Base-by-base conservation (phyloP, 2,113 vertebrate genomes). In the Ameiurus melas region DNA sequence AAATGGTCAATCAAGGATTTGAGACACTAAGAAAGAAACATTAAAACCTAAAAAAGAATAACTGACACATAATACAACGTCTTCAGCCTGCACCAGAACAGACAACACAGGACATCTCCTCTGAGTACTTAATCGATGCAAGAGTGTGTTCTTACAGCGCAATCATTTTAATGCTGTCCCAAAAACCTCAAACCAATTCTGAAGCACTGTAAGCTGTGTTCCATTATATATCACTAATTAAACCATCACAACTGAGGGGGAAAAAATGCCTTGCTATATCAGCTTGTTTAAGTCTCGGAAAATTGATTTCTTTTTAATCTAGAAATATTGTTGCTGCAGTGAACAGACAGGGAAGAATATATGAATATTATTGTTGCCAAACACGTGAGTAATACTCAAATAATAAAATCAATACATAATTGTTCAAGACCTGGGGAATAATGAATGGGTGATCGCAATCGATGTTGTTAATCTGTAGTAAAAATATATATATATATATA, bases 121-220 rank as follows among this genome's bases (percentile, higher is more conserved):
- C 79, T 75, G 86, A 87, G 80, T 27, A 75, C 27, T 36, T 39
- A 60, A 62, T 83, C 68, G 68, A 87, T 83, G 62, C 78, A 82
- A 19, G 36, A 47, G 13, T 3, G 13, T 83, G 73, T 86, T 86
- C 39, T 47, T 86, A 53, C 30, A 70, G 64, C 33, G 17, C 60
- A 87, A 70, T 68, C 43, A 70, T 86, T 80, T 86, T 53, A 80
- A 79, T 78, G 57, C 85, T 80, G 60, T 33, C 75, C 62, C 20
- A 55, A 55, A 81, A 87, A 36, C 60, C 64, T 55, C 60, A 80
- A 53, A 86, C 58, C 73, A 66, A 86, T 80, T 80, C 51, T 53
- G 43, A 80, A 79, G 9, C 51, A 71, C 68, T 33, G 66, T 85
- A 79, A 86, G 55, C 53, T 47, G 22, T 30, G 20, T 19, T 64